Evolutionary conservation across 2,888 invertebrate species (phyloP).

Genomic region (Lutraria lutraria): DNA sequence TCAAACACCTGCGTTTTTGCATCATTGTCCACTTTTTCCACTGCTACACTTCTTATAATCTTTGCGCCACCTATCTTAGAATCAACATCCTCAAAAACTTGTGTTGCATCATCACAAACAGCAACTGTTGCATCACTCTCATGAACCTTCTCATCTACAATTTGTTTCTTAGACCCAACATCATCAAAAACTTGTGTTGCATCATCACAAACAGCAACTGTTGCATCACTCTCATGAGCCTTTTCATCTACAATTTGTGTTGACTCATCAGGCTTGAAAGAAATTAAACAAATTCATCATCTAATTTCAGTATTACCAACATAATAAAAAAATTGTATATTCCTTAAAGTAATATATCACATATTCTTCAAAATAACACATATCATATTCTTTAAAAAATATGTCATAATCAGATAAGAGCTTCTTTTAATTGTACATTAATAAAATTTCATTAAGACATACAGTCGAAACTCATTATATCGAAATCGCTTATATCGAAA

Average conservation of each 20-base stretch:
- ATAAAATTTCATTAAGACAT: too few relatives aligned
- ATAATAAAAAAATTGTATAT: too few relatives aligned
- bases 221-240: background rate
- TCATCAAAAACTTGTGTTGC: slow-evolving; percentile 45
- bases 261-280: slow-evolving; percentile 34
- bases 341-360: too few relatives aligned
- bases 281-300: too few relatives aligned
- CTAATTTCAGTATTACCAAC: too few relatives aligned
- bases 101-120: slow-evolving; percentile 26
- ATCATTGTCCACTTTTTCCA: background rate
- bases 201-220: background rate
- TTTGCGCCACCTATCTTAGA: slow-evolving; percentile 50
- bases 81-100: slow-evolving; percentile 43
- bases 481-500: too few relatives aligned
- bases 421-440: too few relatives aligned
- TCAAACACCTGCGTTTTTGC: background rate
- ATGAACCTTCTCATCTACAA: slow-evolving; percentile 35
- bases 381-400: too few relatives aligned
- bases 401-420: too few relatives aligned
- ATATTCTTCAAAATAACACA: too few relatives aligned
- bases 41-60: slow-evolving; percentile 43
- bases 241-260: slow-evolving; percentile 52
- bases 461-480: too few relatives aligned
- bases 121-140: background rate
- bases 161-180: slow-evolving; percentile 50